Base-by-base conservation (phyloP, 2,797 vertebrate genomes). In the Synanceia verrucosa region DNA sequence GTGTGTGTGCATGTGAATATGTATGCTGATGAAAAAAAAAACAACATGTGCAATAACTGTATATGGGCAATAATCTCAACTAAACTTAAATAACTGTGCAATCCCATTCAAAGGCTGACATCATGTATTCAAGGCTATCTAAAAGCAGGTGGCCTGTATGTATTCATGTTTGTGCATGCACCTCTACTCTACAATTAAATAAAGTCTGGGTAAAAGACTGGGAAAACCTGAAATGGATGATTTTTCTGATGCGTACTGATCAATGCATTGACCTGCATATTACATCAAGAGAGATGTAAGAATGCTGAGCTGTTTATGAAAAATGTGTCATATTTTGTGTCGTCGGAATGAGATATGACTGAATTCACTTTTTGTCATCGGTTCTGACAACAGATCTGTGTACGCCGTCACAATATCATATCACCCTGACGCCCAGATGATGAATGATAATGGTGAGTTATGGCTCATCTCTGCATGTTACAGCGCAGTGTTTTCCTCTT, bases 401-500 rank as follows among this genome's bases (percentile, higher is more conserved):
- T 37, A 43, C 24, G 23, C 26, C 28, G 29, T 62, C 43, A 29
- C 43, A 48, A 23, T 24, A 60, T 70, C 58, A 41, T 19, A 41
- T 46, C 37, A 65, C 65, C 29, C 28, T 48, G 51, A 48, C 16
- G 61, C 28, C 47, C 6, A 76, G 51, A 68, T 76, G 50, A 73
- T 50, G 14, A 73, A 81, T 16, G 57, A 73, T 69, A 61, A 65
- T 1, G 10, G 3, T 56, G 43, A 70, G 62, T 76, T 66, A 73
- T 46, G 24, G 57, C 79, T 69, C 26, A 23, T 28, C 57, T 70
- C 24, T 68, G 12, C 52, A 66, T 29, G 50, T 71, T 69, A 41
- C 47, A 44, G 28, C 5, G 34, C 60, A 41, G 50, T 63, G 75
- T 76, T 83, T 68, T 56, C 56, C 73, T 73, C 65, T 9, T 52